A percentile compares a stretch with the other conserved stretches of the same genome.
Conservation (phyloP, 2,797 vertebrate species). For the Gastrophryne carolinensis region DNA sequence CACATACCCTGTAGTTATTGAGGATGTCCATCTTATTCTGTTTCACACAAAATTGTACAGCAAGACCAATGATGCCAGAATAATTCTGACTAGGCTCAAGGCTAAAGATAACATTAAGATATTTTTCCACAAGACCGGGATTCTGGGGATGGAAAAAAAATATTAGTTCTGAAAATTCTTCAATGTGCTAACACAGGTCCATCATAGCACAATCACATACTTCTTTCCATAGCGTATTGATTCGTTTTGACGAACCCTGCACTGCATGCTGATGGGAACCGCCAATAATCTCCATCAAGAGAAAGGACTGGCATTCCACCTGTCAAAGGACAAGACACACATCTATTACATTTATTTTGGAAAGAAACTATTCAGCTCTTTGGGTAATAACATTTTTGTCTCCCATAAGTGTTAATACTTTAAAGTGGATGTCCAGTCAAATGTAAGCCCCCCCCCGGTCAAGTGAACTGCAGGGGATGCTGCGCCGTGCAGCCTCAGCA, state of each 20-base stretch:
- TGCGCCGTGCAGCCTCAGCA: too few relatives aligned
- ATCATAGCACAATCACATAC: slow-evolving; percentile 61
- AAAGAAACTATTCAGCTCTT: neutral
- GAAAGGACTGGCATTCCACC: slow-evolving; percentile 93
- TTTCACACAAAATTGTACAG: slow-evolving; percentile 83
- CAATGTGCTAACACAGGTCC: neutral
- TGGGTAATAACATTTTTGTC: too few relatives aligned
- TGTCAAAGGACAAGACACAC: slow-evolving; percentile 56
- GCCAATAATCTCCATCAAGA: slow-evolving; percentile 87
- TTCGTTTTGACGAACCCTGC: slow-evolving; percentile 80
- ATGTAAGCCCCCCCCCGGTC: too few relatives aligned
- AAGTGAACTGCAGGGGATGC: too few relatives aligned
- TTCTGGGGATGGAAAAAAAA: slow-evolving; percentile 68
- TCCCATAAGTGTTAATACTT: too few relatives aligned
- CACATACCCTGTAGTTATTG: slow-evolving; percentile 81
- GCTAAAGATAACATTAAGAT: slow-evolving; percentile 80
- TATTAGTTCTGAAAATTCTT: neutral
- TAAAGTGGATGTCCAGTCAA: too few relatives aligned
- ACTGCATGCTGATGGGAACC: slow-evolving; percentile 83
- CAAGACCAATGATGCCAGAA: slow-evolving; percentile 80
- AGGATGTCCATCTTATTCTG: slow-evolving; percentile 83
- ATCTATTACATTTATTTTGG: neutral
- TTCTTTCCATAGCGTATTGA: slow-evolving; percentile 86
- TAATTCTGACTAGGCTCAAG: slow-evolving; percentile 83
- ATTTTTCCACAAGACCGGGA: slow-evolving; percentile 82